Evolutionary conservation across 2,113 vertebrate genomes (phyloP).

Genomic region (Gallinago undulata): DNA sequence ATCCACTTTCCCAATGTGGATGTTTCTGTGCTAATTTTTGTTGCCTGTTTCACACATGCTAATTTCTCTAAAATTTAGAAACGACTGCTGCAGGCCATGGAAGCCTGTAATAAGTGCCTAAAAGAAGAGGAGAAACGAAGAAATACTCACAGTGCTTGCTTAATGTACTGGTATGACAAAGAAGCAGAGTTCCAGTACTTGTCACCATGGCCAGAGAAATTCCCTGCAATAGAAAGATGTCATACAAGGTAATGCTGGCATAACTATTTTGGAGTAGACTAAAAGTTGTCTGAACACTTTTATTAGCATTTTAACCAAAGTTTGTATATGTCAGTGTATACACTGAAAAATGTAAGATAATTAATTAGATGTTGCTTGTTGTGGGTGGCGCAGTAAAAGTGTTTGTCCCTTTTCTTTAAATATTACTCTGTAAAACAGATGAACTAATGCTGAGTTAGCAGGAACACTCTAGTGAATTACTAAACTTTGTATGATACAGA

Average conservation of each 20-base stretch:
- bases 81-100: constrained; percentile 91
- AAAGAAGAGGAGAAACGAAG: constrained; percentile 84
- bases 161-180: constrained; percentile 81
- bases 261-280: neutral
- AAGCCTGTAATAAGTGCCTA: constrained; percentile 79
- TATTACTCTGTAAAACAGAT: neutral
- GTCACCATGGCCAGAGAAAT: constrained; percentile 85
- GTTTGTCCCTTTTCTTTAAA: neutral
- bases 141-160: constrained; percentile 90
- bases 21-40: neutral
- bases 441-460: neutral
- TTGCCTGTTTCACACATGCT: neutral
- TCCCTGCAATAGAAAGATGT: constrained; percentile 85
- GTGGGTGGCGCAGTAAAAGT: neutral
- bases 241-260: constrained; percentile 75
- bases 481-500: neutral
- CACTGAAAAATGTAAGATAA: neutral
- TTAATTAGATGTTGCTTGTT: neutral
- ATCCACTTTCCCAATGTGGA: neutral
- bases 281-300: neutral
- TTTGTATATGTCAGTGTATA: neutral
- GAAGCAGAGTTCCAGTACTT: constrained; percentile 78
- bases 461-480: neutral
- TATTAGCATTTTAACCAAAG: neutral
- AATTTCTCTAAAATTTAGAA: constrained; percentile 73